Evolutionary conservation across 2,113 vertebrate species (phyloP), one percentile per base, ranked within the genome.

Genomic region (Sisor rabdophorus): DNA sequence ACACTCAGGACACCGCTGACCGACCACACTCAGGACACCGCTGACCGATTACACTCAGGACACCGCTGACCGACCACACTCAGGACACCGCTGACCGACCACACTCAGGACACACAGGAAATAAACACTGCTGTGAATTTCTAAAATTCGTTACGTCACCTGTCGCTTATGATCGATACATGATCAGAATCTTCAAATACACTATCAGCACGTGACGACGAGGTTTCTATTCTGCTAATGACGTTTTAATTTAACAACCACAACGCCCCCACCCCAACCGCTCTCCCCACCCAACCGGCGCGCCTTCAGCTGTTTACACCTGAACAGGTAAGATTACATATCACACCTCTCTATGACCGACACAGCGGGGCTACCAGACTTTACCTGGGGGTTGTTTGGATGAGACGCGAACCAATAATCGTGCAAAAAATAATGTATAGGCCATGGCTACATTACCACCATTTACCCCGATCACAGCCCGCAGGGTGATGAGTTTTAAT

Each of bases 311-410:
- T 28, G 47, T 50, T 50, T 3, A 68, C 47, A 68, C 65, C 65
- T 68, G 65, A 12, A 12, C 65, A 68, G 65, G 65, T 68, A 50
- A 68, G 44, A 28, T 15, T 28, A 17, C 64, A 50, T 28, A 28
- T 3, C 64, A 28, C 44, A 68, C 64, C 40, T 20, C 64, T 67
- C 7, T 16, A 28, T 26, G 24, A 11, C 11, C 0, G 0, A n/a
- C 4, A 8, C 26, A 19, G 4, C 32, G 2, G 36, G 22, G n/a
- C 10, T 12, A 47, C 24, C 12, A 65, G 36, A 63, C 60, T 40
- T n/a, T 8, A 60, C 30, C 58, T 0, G 6, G 2, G 60, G 2
- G 12, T 44, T 44, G 26, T 11, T 68, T 50, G 3, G 12, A 47
- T 3, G 11, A 2, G 3, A 40, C 5, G n/a, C 61, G 47, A 47